Evolutionary conservation across 2,888 invertebrate species (phyloP), one percentile per base, ranked within the genome.

Genomic region (Drosophila niveifrons): DNA sequence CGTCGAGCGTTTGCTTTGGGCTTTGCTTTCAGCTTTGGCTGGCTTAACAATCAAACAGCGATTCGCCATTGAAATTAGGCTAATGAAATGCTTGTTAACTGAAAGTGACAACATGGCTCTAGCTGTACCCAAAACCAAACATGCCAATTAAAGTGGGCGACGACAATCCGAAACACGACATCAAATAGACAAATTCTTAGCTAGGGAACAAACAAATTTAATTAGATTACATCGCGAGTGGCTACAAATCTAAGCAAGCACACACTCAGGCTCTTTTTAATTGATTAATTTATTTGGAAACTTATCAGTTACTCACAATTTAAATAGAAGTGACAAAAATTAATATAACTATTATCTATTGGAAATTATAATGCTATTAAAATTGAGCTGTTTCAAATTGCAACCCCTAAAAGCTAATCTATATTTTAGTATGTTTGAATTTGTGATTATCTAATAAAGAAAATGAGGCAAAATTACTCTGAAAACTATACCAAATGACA

Each of bases 21-120:
- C 61, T 47, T 56, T 66, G 51, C 71, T 53, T 50, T 62, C 29
- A 28, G 59, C 72, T 52, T 63, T 36, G 55, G 48, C 44, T 36
- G 48, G 31, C 67, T 48, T 72, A 67, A 64, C 78, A 72, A 72
- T 67, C 71, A 66, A 62, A 57, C 41, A 51, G 51, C 66, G 62
- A 76, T 29, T 57, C 41, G 55, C 46, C 75, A 79, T 66, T 68
- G 55, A 78, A 86, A 86, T 80, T 80, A 66, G 72, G 82, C 87
- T 86, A 86, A 82, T 82, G 75, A 86, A 86, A 86, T 81, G 78
- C 81, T 75, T 84, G 71, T 72, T 72, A 72, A 84, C 71, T 72
- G 75, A 75, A 80, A 75, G 80, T 72, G 82, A 77, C 70, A 72
- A 76, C 65, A 64, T 55, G 65, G 64, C 66, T 67, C 48, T 67